Conservation (phyloP, 2,888 invertebrate genomes). For the Lepeophtheirus nordmannii region DNA sequence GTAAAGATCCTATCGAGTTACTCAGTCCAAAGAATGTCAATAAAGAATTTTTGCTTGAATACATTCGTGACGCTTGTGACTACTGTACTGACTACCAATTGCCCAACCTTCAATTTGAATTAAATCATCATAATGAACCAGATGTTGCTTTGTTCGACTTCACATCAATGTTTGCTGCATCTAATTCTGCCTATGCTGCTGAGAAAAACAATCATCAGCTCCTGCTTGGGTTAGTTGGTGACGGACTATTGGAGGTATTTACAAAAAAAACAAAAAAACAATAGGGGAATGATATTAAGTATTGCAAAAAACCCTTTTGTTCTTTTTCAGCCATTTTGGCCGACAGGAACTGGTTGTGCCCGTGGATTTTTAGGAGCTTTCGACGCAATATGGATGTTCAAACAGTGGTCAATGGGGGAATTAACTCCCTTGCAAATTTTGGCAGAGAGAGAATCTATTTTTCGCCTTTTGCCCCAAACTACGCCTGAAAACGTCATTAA, state of each 20-base stretch:
- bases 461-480: constrained; percentile 41
- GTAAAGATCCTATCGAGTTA: constrained; percentile 37
- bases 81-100: constrained; percentile 34
- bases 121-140: constrained; percentile 40
- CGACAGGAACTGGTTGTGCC: constrained; percentile 43
- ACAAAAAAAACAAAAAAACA: not conserved
- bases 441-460: constrained; percentile 41
- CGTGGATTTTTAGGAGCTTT: constrained; percentile 42
- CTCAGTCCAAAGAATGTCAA: constrained; percentile 40
- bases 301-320: not conserved
- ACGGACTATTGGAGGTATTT: constrained; percentile 40
- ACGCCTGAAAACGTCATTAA: constrained; percentile 41
- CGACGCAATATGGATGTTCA: constrained; percentile 42
- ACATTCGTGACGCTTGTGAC: constrained; percentile 40
- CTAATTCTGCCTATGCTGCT: constrained; percentile 37
- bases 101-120: constrained; percentile 37
- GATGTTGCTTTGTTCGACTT: constrained; percentile 45
- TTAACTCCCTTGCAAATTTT: constrained; percentile 35
- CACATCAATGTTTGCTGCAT: constrained; percentile 41
- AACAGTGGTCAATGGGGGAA: constrained; percentile 37
- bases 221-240: constrained; percentile 40
- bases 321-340: constrained; percentile 38
- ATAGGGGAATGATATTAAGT: not conserved
- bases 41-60: constrained; percentile 36
- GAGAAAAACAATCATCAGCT: constrained; percentile 37